Evolutionary conservation across 2,113 vertebrate genomes (phyloP).

Genomic region (Hippocampus zosterae): DNA sequence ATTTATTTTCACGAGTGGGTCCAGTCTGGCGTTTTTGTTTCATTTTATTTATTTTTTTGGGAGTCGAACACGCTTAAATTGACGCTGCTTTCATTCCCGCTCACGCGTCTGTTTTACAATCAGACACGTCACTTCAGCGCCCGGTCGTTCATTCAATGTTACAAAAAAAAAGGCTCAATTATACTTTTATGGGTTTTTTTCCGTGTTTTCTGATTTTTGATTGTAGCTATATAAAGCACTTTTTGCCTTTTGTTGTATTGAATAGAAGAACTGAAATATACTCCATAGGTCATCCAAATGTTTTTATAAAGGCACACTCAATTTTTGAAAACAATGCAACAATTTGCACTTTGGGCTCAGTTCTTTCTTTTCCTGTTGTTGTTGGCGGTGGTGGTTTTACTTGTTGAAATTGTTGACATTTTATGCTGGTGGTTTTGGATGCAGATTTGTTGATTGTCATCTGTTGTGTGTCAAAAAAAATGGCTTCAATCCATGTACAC

Average conservation of each 20-base stretch:
- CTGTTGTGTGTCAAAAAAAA: constrained; percentile 18
- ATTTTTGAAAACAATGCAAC: background rate
- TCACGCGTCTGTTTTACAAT: background rate
- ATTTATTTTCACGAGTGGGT: background rate
- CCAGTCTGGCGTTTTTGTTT: background rate
- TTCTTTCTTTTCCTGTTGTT: background rate
- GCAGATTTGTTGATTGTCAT: background rate
- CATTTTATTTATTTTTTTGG: background rate
- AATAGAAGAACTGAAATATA: background rate
- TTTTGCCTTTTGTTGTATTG: constrained; percentile 4
- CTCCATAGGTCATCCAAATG: background rate
- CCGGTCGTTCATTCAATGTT: background rate
- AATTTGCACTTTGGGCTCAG: constrained; percentile 27
- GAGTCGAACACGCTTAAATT: background rate
- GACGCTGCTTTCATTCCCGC: background rate
- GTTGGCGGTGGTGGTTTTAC: constrained; percentile 13
- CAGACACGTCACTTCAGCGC: background rate
- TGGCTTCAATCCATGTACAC: constrained; percentile 54
- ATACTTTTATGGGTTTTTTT: background rate
- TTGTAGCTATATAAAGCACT: background rate
- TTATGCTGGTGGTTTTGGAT: constrained; percentile 29
- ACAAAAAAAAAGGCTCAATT: background rate
- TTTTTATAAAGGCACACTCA: background rate
- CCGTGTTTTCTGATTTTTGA: background rate
- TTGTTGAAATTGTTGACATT: constrained; percentile 17